Base-by-base conservation (phyloP, 2,888 invertebrate species). In the Anorthoa munda region DNA sequence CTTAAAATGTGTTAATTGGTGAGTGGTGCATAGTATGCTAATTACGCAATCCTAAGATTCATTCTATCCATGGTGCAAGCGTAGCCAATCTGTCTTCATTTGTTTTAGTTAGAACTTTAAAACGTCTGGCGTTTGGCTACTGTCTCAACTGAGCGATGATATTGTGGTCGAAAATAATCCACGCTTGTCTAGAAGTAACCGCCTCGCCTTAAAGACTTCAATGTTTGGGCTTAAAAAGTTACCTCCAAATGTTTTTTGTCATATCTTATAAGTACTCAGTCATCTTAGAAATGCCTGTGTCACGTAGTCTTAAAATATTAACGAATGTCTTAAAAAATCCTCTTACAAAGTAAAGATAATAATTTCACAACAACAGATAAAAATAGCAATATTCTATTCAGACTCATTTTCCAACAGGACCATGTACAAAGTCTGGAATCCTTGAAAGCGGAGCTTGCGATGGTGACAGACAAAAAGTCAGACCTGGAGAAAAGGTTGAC, bases 341-440 rank as follows among this genome's bases (percentile, higher is more conserved):
- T 31, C 31, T 31, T 7, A 31, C 31, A 31, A 31, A 39, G 39
- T 39, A 4, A 39, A 39, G 39, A 39, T 9, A 39, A 39, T 39
- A 39, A 39, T 39, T 7, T 39, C 7, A 39, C n/a, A n/a, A n/a
- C 9, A 21, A 21, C 11, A 12, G 3, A 65, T 11, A 15, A 68
- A 26, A 9, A 13, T 18, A 26, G 12, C 9, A 45, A 48, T 13
- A 13, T 23, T 31, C 15, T 63, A 48, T 69, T 53, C 2, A 17
- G 17, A 17, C n/a, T 3, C 53, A n/a, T 75, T 73, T 68, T 65
- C 61, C 80, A 18, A 66, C 97, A 98, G 97, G 98, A 99, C 90
- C 99, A 99, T 90, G 98, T 99, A 81, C 98, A 98, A 91, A 99
- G 99, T 91, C 96, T 99, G 88, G 98, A 99, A 90, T 97, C 98